phyloP scores from a whole-genome alignment of 2,888 invertebrate genomes.

The Augochlorella aurata region DNA sequence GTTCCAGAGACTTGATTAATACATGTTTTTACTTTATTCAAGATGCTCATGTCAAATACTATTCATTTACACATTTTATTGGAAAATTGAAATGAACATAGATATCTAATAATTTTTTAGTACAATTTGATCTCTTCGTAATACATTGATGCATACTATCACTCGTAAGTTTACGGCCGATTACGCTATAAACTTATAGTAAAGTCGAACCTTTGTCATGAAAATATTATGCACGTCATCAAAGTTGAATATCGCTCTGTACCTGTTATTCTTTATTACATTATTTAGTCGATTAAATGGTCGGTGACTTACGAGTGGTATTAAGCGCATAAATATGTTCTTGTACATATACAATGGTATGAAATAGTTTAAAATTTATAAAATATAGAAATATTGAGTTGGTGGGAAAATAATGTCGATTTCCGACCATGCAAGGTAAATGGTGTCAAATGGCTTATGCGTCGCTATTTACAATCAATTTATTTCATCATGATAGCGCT shows the following conservation, averaged over 20 bases:
- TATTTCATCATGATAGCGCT: constrained; percentile 2
- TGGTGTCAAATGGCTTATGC: neutral
- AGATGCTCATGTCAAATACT: constrained; percentile 2
- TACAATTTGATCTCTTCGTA: constrained; percentile 22
- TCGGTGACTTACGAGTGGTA: neutral
- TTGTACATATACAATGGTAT: constrained; percentile 25
- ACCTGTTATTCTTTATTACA: neutral
- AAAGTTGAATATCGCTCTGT: neutral
- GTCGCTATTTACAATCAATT: constrained; percentile 1
- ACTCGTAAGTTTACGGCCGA: neutral
- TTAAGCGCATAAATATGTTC: neutral
- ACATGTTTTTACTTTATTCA: constrained; percentile 9
- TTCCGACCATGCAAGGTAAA: neutral
- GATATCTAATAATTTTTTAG: constrained; percentile 16
- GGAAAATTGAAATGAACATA: constrained; percentile 6
- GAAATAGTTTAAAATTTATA: constrained; percentile 33
- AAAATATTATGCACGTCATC: neutral
- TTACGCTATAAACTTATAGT: neutral
- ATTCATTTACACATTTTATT: neutral
- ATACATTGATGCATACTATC: constrained; percentile 30
- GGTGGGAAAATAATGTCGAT: constrained; percentile 5
- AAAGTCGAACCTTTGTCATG: neutral
- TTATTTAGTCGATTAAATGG: neutral
- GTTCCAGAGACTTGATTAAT: neutral
- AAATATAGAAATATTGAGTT: constrained; percentile 34